phyloP scores from a whole-genome alignment of 2,113 vertebrate genomes.

The Triplophysa siluroides region DNA sequence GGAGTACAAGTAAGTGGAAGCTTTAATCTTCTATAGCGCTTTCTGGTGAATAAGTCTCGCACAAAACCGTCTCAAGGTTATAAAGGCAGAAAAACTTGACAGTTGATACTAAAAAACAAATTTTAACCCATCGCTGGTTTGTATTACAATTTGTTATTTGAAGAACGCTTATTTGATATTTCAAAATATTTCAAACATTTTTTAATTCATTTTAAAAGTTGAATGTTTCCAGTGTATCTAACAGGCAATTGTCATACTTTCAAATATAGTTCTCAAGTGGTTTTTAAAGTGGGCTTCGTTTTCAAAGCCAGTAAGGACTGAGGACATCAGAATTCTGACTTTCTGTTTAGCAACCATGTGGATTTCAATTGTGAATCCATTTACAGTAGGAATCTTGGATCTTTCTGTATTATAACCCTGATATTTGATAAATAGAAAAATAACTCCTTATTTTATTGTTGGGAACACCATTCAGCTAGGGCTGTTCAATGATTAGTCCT shows the following conservation, averaged over 20 bases:
- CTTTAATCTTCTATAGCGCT: slow-evolving; percentile 12
- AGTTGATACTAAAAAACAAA: slow-evolving; percentile 1
- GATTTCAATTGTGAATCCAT: background rate
- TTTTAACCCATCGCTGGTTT: background rate
- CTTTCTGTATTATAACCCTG: too few species aligned
- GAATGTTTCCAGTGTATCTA: background rate
- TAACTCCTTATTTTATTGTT: too few species aligned
- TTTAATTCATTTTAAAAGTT: background rate
- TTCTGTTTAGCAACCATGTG: too few species aligned
- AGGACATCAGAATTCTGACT: too few species aligned
- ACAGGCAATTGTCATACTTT: background rate
- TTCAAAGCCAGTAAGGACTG: too few species aligned
- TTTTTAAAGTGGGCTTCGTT: too few species aligned
- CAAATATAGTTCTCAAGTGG: too few species aligned
- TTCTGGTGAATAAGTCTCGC: background rate
- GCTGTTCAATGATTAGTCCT: too few species aligned
- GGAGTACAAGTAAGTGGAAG: slow-evolving; percentile 84
- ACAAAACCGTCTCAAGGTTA: slow-evolving; percentile 17
- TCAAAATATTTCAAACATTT: too few species aligned
- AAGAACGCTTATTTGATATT: background rate
- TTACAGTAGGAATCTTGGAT: background rate
- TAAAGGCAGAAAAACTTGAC: background rate
- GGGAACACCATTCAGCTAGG: too few species aligned
- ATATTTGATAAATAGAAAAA: too few species aligned
- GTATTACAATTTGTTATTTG: background rate